Percentiles rank a stretch among this genome's conserved stretches.
Conservation (phyloP, 2,797 vertebrate species). For the Spea hammondii region DNA sequence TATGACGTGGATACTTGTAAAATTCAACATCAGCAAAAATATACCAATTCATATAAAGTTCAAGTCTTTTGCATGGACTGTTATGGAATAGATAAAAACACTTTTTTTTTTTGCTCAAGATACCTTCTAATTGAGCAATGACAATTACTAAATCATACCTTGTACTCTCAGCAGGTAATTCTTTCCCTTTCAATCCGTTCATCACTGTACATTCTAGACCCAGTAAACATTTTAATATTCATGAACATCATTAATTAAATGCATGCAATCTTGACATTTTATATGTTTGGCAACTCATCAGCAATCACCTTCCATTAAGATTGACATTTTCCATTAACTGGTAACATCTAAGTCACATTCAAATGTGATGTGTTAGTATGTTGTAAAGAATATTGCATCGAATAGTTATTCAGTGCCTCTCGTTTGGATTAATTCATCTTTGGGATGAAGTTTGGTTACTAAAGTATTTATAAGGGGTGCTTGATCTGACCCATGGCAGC, state of each 20-base stretch:
- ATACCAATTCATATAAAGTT: too few species aligned
- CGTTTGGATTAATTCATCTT: too few species aligned
- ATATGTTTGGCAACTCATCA: slow-evolving; percentile 24
- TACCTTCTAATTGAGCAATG: not conserved
- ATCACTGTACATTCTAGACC: not conserved
- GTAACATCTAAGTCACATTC: not conserved
- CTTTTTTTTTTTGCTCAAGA: not conserved
- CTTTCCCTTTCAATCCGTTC: not conserved
- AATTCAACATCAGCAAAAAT: too few species aligned
- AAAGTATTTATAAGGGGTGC: too few species aligned
- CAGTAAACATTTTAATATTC: slow-evolving; percentile 30
- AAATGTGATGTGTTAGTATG: too few species aligned
- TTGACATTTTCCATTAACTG: not conserved
- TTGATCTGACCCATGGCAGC: too few species aligned
- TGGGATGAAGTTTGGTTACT: too few species aligned
- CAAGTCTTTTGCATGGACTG: too few species aligned
- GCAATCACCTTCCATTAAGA: not conserved
- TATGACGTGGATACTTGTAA: too few species aligned
- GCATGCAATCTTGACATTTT: slow-evolving; percentile 21
- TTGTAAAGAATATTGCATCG: too few species aligned
- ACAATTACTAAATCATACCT: not conserved
- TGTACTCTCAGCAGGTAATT: not conserved
- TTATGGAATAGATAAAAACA: too few species aligned
- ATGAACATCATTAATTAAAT: slow-evolving; percentile 30
- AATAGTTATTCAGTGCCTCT: too few species aligned